These are phyloP conservation scores for Perca fluviatilis DNA, from an alignment of 2,113 vertebrate genomes.

Conservation along the genomic window DNA sequence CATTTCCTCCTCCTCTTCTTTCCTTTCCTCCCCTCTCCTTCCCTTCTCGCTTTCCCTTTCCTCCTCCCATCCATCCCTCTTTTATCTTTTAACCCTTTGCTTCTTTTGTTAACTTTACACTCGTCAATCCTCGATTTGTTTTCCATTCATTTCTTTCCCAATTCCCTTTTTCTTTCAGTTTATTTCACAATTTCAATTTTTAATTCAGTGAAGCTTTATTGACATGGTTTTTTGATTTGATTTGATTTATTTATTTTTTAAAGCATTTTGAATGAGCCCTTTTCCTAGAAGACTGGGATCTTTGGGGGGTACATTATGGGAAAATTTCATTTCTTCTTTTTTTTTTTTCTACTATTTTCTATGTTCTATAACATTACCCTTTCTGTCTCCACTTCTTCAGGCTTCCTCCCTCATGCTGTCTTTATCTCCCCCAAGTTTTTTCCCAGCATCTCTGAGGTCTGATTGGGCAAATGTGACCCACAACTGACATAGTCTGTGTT, in stretches of 20 bases:
- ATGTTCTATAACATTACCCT: neutral
- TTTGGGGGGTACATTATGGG: neutral
- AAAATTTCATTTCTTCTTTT: neutral
- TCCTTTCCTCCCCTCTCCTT: neutral
- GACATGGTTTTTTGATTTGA: neutral
- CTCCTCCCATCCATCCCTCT: neutral
- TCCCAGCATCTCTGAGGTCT: constrained; percentile 59
- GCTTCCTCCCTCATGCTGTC: neutral
- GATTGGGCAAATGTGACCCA: constrained; percentile 75
- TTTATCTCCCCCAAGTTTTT: constrained; percentile 33
- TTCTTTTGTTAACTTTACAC: neutral
- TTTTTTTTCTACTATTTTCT: neutral
- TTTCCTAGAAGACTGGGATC: neutral
- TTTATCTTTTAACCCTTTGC: neutral
- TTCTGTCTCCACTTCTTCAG: neutral
- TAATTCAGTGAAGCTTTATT: neutral
- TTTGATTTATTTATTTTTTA: neutral
- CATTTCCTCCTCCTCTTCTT: neutral
- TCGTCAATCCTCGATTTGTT: neutral
- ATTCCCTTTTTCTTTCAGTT: neutral
- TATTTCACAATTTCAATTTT: neutral
- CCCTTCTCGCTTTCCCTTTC: neutral
- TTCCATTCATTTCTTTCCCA: neutral
- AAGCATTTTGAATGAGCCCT: neutral
- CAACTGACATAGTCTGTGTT: constrained; percentile 63